Conservation (phyloP, 2,113 vertebrate species). For the Tauraco erythrolophus region DNA sequence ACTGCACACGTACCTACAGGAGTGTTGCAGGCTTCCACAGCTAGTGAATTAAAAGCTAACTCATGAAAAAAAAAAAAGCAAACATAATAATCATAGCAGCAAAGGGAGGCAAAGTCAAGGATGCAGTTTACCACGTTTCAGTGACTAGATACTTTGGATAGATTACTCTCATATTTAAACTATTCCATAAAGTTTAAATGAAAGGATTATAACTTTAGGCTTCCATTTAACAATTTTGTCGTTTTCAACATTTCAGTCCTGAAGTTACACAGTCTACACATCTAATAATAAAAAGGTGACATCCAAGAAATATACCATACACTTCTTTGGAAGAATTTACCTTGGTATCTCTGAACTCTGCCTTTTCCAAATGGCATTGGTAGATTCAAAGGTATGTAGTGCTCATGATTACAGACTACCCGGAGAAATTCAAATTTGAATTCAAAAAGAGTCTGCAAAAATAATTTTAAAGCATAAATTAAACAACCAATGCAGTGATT, state of each 20-base stretch:
- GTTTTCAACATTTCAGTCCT: background rate
- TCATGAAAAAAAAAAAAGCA: slow-evolving; percentile 40
- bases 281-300: background rate
- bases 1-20: slow-evolving; percentile 79
- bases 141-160: background rate
- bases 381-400: slow-evolving; percentile 96
- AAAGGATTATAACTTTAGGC: background rate
- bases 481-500: background rate
- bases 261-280: background rate
- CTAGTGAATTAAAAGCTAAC: slow-evolving; percentile 81
- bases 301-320: background rate
- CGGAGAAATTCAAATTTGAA: slow-evolving; percentile 99
- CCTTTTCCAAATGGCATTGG: slow-evolving; percentile 99
- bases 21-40: slow-evolving; percentile 74
- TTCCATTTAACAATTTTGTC: background rate
- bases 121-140: background rate
- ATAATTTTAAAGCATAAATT: background rate
- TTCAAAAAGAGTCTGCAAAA: slow-evolving; percentile 91
- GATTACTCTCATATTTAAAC: background rate
- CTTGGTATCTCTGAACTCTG: slow-evolving; percentile 95
- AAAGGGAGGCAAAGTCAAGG: background rate
- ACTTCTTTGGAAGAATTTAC: slow-evolving; percentile 68
- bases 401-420: slow-evolving; percentile 95
- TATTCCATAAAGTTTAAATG: background rate
- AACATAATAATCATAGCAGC: slow-evolving; percentile 1